These are phyloP conservation scores for Procapra przewalskii DNA, from an alignment of 2,113 vertebrate species.

Conservation along the genomic window DNA sequence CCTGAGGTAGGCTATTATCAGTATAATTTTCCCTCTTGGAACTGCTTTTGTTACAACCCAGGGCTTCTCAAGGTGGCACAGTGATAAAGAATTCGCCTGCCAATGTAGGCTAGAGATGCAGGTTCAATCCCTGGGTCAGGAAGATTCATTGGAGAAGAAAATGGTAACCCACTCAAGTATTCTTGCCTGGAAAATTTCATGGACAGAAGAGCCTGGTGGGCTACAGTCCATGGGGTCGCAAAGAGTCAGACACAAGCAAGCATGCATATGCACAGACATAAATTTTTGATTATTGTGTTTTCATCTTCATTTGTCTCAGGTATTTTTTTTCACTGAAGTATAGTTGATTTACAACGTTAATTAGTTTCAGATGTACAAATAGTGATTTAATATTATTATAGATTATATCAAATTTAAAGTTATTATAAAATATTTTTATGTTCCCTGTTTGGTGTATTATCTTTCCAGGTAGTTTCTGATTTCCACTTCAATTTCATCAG, in stretches of 20 bases:
- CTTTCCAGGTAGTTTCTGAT: neutral
- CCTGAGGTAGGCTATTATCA: neutral
- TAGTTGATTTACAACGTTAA: neutral
- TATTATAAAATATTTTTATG: neutral
- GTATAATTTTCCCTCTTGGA: neutral
- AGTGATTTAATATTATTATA: neutral
- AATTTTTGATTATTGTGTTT: neutral
- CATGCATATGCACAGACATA: neutral
- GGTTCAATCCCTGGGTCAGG: neutral
- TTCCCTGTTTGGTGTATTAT: neutral
- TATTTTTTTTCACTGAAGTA: neutral
- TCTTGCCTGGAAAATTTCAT: neutral
- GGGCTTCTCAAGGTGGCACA: neutral
- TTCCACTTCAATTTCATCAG: neutral
- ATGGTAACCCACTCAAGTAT: neutral
- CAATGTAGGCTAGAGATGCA: neutral
- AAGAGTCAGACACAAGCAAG: neutral
- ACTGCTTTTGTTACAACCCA: neutral
- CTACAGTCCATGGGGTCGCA: neutral
- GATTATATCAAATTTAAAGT: neutral
- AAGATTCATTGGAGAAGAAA: neutral
- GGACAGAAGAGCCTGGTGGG: neutral
- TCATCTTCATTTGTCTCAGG: neutral
- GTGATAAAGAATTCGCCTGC: rapidly evolving
- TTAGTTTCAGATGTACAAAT: neutral